Evolutionary conservation across 2,113 vertebrate genomes (phyloP), one percentile per base, ranked within the genome.

Genomic region (Otocyon megalotis): DNA sequence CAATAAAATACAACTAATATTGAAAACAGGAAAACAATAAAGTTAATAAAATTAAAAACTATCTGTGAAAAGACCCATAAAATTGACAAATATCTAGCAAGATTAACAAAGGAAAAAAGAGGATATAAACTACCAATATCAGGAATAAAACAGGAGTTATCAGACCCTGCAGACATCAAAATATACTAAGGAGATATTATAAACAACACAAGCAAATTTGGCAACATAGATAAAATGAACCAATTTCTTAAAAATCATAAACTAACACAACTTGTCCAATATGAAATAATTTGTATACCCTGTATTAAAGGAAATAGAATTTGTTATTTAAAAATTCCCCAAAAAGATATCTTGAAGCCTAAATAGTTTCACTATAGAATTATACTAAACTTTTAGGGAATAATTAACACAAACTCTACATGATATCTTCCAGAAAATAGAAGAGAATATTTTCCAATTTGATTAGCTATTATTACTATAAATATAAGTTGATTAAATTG

Each of bases 191-290:
- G 26, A 60, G 8, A 54, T 62, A 90, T 37, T 22, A 77, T 8
- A 62, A n/a, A 77, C 13, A 88, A 86, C 17, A 53, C n/a, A 77
- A 93, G 79, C 56, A 69, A 88, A 63, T 58, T 15, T 72, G 15
- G 7, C 14, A 58, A 79, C 12, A 63, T 79, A 37, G 2, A 14
- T 50, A 62, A 72, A 84, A 65, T 58, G 24, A 16, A 8, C 17
- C 13, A 94, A 22, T 88, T 37, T 24, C 54, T 88, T 50, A 88
- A 74, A 96, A 60, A 53, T 85, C 48, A 94, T 26, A 79, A 88
- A 43, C n/a, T 83, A 16, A 35, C 32, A 69, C 65, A 77, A 63
- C 12, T 77, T 54, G 76, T 19, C 35, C 43, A 88, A 30, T 54
- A 86, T 28, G 30, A 93, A 86, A 76, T 81, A 56, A 63, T 79